phyloP scores from a whole-genome alignment of 2,797 vertebrate genomes.

The Jordanella pulchra region DNA sequence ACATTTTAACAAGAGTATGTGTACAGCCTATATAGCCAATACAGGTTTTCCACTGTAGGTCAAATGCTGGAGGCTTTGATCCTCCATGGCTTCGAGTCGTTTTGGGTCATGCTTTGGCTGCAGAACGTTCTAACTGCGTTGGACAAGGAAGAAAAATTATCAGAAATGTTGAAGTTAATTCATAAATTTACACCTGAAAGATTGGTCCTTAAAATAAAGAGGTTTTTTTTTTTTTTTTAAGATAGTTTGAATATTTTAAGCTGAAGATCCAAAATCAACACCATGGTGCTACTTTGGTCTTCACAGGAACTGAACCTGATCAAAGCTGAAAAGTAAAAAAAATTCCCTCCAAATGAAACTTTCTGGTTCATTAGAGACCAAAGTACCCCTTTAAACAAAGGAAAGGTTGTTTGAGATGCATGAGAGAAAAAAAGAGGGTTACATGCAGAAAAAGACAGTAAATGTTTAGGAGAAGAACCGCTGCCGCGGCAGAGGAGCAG shows the following conservation, averaged over 20 bases:
- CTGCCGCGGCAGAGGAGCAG: constrained; percentile 2
- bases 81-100: not conserved
- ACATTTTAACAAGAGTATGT: no score
- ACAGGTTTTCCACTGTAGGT: no score
- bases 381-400: constrained; percentile 50
- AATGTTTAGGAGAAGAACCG: not conserved
- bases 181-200: not conserved
- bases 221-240: no score
- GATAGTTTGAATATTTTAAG: not conserved
- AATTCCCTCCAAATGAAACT: not conserved
- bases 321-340: not conserved
- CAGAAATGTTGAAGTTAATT: not conserved
- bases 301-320: not conserved
- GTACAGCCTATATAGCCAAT: no score
- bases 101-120: no score
- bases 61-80: not conserved
- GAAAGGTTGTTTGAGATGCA: constrained; percentile 25
- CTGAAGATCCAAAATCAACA: not conserved
- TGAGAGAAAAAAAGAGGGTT: constrained; percentile 38
- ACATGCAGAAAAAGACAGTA: constrained; percentile 48
- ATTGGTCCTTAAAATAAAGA: not conserved
- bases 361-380: constrained; percentile 30
- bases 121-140: no score
- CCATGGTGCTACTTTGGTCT: not conserved
- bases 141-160: not conserved